Base-by-base conservation (phyloP, 2,888 invertebrate species). In the Xestia rhomboidea region DNA sequence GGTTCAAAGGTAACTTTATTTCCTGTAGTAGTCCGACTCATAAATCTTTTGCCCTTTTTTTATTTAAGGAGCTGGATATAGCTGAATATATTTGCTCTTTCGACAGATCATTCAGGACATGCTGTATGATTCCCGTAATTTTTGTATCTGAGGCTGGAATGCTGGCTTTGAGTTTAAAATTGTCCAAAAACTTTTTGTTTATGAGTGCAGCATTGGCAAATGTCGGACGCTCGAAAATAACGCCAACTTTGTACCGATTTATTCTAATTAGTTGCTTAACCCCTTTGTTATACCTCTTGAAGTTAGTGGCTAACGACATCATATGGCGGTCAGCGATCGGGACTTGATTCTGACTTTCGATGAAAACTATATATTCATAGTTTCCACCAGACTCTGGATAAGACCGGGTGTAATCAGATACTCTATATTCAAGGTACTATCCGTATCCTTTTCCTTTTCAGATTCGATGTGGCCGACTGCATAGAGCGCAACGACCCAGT, bases 141-240 rank as follows among this genome's bases (percentile, higher is more conserved):
- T 54, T 27, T 11, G 54, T 54, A 27, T n/a, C 54, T 54, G n/a
- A 54, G n/a, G 54, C 54, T 54, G 54, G 54, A 54, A 54, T 54
- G 5, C 54, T 54, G 54, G 27, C 51, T 54, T 54, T 54, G n/a
- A n/a, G 51, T 51, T n/a, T n/a, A 11, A 10, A 54, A 54, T 54
- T 54, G n/a, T 54, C 51, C 51, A n/a, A 54, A 54, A 54, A 54
- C 51, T n/a, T 54, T 54, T 54, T n/a, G n/a, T 51, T 51, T 51
- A 51, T 2, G 51, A 51, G 51, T 6, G 51, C 51, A 51, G 24
- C 51, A 51, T 24, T 51, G 51, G 51, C 51, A 51, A 51, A 51
- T 51, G 51, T 24, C 51, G 51, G 51, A 51, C 51, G 24, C n/a
- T 51, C 51, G n/a, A 54, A 54, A 54, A n/a, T 54, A 54, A 54